Conservation (phyloP, 2,113 vertebrate species). For the Rhynchopsitta pachyrhyncha region DNA sequence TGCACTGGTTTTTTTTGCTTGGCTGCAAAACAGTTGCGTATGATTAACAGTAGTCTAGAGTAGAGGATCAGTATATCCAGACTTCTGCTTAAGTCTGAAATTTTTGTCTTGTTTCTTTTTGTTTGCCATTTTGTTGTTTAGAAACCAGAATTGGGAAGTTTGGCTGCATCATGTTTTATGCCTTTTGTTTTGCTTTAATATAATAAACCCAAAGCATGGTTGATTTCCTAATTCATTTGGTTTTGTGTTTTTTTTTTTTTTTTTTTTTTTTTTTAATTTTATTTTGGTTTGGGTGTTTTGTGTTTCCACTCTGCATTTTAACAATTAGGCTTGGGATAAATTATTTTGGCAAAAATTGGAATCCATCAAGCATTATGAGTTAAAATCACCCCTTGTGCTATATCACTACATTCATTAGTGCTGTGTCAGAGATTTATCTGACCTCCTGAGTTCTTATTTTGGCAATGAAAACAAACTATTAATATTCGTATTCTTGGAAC, state of each 20-base stretch:
- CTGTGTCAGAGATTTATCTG: conserved; percentile 2
- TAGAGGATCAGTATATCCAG: neutral
- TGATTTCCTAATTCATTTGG: neutral
- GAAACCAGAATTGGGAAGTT: neutral
- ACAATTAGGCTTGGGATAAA: neutral
- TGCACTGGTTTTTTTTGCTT: neutral
- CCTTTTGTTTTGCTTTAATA: neutral
- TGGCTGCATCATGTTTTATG: neutral
- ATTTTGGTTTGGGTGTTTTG: no score
- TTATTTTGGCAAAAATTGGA: neutral
- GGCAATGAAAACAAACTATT: conserved; percentile 19
- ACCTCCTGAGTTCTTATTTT: neutral
- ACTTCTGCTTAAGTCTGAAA: neutral
- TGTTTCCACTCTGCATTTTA: neutral
- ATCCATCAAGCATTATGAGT: neutral
- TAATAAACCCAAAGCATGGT: neutral
- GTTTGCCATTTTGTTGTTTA: neutral
- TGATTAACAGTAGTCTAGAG: neutral
- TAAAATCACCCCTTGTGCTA: neutral
- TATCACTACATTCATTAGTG: neutral
- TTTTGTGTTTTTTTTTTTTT: neutral
- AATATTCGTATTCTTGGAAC: neutral
- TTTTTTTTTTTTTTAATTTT: neutral
- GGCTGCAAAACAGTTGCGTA: neutral
- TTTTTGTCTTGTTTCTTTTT: neutral